Evolutionary conservation across 2,113 vertebrate genomes (phyloP).

Genomic region (Platichthys stellatus): DNA sequence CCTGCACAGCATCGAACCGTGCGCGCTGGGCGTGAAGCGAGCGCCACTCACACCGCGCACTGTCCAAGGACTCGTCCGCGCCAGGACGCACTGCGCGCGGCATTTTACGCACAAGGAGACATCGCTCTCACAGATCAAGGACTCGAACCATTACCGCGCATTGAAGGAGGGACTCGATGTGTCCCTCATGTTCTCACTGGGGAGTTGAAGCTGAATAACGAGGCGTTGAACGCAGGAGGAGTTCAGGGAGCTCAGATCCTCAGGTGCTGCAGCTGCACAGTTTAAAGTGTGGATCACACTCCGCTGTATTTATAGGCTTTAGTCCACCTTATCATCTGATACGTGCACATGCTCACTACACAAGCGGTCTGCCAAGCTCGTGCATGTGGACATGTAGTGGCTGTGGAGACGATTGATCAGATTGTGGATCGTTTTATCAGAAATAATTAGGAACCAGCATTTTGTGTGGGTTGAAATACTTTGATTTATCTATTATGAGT

Average conservation of each 20-base stretch:
- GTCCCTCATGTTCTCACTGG: too few relatives aligned
- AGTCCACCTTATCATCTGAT: constrained; percentile 55
- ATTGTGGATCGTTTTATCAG: too few relatives aligned
- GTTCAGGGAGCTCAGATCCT: constrained; percentile 5
- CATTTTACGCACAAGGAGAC: constrained; percentile 73
- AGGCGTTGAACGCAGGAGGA: neutral
- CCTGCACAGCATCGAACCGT: constrained; percentile 55
- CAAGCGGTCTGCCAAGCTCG: too few relatives aligned
- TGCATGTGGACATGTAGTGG: too few relatives aligned
- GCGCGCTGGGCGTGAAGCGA: constrained; percentile 55
- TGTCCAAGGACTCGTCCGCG: constrained; percentile 42
- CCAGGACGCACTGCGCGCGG: constrained; percentile 57
- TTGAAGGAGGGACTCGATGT: too few relatives aligned
- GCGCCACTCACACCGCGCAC: neutral
- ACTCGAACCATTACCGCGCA: neutral
- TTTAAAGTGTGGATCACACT: constrained; percentile 12
- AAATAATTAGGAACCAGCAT: too few relatives aligned
- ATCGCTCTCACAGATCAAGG: neutral
- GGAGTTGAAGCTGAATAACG: too few relatives aligned
- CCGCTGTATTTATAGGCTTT: constrained; percentile 52
- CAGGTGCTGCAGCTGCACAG: constrained; percentile 37
- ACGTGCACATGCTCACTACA: constrained; percentile 5
- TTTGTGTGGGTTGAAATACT: too few relatives aligned
- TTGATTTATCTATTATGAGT: too few relatives aligned
- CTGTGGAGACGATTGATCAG: too few relatives aligned